A percentile compares a stretch with the other conserved stretches of the same genome.
Conservation (phyloP, 2,113 vertebrate genomes). For the Myotis lucifugus region DNA sequence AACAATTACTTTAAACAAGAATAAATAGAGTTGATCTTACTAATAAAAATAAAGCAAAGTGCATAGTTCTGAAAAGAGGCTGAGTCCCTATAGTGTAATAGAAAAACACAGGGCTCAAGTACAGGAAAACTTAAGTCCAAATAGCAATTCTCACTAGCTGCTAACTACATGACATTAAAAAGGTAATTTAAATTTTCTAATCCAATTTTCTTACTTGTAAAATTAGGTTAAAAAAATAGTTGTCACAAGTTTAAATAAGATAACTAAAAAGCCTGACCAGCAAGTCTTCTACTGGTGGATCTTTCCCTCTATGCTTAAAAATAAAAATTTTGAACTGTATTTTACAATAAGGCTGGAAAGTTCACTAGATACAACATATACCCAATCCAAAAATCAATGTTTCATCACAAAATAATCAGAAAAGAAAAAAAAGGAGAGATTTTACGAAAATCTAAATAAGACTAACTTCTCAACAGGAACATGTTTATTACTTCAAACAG, state of each 20-base stretch:
- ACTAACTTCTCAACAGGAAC: background rate
- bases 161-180: background rate
- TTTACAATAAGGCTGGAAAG: constrained; percentile 38
- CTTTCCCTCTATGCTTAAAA: constrained; percentile 49
- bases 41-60: constrained; percentile 17
- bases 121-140: constrained; percentile 21
- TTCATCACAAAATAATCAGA: constrained; percentile 30
- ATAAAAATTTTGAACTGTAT: constrained; percentile 36
- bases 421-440: background rate
- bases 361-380: constrained; percentile 10
- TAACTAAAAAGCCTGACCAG: constrained; percentile 24
- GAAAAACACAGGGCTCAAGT: constrained; percentile 11
- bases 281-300: background rate
- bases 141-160: background rate
- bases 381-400: constrained; percentile 44
- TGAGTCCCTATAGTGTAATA: background rate
- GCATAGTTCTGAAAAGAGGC: background rate
- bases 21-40: constrained; percentile 4
- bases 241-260: constrained; percentile 22
- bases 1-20: background rate
- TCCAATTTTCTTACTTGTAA: constrained; percentile 42
- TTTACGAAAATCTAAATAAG: constrained; percentile 18
- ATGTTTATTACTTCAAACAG: background rate
- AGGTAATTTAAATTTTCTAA: constrained; percentile 30
- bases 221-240: constrained; percentile 18